phyloP scores from a whole-genome alignment of 2,797 vertebrate species.

The Chelidonichthys spinosus region DNA sequence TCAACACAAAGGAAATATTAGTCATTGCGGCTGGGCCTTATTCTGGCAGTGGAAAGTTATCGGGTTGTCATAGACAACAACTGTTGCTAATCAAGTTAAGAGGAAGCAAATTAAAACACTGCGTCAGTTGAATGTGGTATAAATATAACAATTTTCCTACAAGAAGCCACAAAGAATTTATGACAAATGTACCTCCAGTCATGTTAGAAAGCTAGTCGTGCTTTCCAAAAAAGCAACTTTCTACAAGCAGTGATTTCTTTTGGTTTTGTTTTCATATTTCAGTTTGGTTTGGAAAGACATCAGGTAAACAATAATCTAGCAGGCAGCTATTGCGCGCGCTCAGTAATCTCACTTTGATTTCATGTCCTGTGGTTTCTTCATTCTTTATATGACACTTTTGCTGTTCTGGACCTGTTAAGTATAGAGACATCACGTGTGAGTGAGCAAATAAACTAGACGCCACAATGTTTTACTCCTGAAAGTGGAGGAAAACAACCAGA shows the following conservation, averaged over 20 bases:
- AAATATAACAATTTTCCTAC: not conserved
- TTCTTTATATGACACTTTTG: not conserved
- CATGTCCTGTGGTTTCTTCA: not conserved
- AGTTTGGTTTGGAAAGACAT: constrained; percentile 13
- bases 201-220: not conserved
- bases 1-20: constrained; percentile 42
- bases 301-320: not conserved
- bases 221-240: not conserved
- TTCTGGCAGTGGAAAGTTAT: constrained; percentile 25
- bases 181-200: not conserved
- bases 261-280: constrained; percentile 10
- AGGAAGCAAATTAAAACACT: constrained; percentile 11
- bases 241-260: not conserved
- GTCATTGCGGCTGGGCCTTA: constrained; percentile 42
- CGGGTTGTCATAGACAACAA: constrained; percentile 31
- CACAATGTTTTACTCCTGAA: not conserved
- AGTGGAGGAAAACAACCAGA: not conserved
- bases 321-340: not conserved
- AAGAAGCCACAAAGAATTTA: not conserved
- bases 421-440: not conserved
- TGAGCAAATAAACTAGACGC: constrained; percentile 7
- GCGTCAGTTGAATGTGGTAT: constrained; percentile 21
- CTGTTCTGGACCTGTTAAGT: not conserved
- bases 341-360: constrained; percentile 4
- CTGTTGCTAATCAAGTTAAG: constrained; percentile 42